Base-by-base conservation (phyloP, 1,140 invertebrate genomes). In the Eueides isabella region DNA sequence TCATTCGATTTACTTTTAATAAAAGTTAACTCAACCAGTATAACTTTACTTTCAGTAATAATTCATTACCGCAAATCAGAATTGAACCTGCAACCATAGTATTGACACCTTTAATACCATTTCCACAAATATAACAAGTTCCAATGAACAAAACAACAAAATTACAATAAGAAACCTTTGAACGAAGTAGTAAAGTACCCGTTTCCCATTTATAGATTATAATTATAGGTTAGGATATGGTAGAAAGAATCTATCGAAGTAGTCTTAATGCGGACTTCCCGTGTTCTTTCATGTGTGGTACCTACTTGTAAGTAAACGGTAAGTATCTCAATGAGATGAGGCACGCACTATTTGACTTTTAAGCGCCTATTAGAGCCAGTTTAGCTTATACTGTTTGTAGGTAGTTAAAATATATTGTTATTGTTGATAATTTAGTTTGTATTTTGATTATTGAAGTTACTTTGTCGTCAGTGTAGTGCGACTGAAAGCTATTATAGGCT, bases 201-300 rank as follows among this genome's bases (percentile, higher is more conserved):
- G 61, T 62, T 62, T 62, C 61, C 61, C 11, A 14, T 62, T 66
- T 35, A 23, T 29, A 67, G 2, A 12, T 44, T 19, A 48, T 23
- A 29, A 62, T 76, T 71, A 29, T 72, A 63, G 69, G 23, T 48
- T 63, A 74, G 31, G 64, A 69, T 65, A 65, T 35, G 35, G 75
- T 78, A 79, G 75, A 77, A 75, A 75, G 79, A 81, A 75, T 72
- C 64, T 75, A 84, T 87, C 81, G 80, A 84, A 67, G 75, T 80
- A 80, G 76, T 79, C 79, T 84, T 90, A 89, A 90, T 89, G 82
- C 80, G 81, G 81, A 88, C 87, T 85, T 89, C 88, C 86, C 82
- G 86, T 62, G 72, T 79, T 84, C 83, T 87, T 84, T 87, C 80
- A 84, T 55, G 35, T 14, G n/a, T 38, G 35, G 14, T 38, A 38